These are phyloP conservation scores for Amazona guildingii DNA, from an alignment of 2,113 vertebrate genomes.

Conservation along the genomic window DNA sequence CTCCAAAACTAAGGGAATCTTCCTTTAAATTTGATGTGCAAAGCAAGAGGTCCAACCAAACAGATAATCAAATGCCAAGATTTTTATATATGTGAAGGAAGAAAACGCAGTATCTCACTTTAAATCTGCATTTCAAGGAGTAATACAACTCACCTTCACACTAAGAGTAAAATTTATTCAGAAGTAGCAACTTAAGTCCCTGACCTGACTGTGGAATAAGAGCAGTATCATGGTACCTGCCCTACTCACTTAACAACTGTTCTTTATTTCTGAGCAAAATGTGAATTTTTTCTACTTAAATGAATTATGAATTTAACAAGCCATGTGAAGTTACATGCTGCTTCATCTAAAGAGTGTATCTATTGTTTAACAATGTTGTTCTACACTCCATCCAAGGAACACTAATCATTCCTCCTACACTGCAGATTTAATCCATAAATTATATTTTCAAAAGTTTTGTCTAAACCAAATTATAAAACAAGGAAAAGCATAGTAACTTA, in stretches of 20 bases:
- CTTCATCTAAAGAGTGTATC: neutral
- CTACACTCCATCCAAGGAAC: neutral
- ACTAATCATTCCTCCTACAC: neutral
- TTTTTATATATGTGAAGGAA: neutral
- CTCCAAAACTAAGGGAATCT: neutral
- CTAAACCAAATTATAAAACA: neutral
- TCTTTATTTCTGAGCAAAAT: neutral
- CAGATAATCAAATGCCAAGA: neutral
- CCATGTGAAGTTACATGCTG: neutral
- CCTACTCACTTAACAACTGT: neutral
- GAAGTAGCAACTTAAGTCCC: neutral
- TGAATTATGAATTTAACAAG: neutral
- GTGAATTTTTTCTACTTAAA: neutral
- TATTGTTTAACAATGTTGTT: neutral
- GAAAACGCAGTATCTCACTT: neutral
- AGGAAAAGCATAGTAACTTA: neutral
- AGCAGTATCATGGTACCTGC: neutral
- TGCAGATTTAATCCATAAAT: neutral
- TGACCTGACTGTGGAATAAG: neutral
- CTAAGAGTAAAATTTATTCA: neutral
- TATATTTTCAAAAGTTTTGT: neutral
- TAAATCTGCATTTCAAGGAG: neutral
- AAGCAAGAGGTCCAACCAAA: neutral
- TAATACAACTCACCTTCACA: neutral
- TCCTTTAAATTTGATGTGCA: neutral